phyloP scores from a whole-genome alignment of 2,888 invertebrate genomes.

The Leptura quadrifasciata region DNA sequence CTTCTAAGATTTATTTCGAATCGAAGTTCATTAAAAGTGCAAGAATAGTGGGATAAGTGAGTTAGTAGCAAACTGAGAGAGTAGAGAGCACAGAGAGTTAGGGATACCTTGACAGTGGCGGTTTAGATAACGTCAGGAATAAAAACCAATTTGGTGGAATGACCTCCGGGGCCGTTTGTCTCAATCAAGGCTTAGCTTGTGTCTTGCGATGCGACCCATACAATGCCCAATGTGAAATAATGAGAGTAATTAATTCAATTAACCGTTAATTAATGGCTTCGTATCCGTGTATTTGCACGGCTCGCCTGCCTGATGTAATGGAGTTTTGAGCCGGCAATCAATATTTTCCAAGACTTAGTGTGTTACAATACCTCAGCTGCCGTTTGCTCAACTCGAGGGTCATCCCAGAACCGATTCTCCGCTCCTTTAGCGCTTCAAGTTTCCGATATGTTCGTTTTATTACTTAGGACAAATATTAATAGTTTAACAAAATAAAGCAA shows the following conservation, averaged over 20 bases:
- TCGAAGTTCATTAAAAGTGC: constrained; percentile 50
- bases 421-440: constrained; percentile 7
- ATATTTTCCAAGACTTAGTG: constrained; percentile 68
- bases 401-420: constrained; percentile 12
- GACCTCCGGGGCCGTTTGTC: constrained; percentile 73
- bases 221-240: constrained; percentile 74
- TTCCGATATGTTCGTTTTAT: constrained; percentile 12
- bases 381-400: not conserved
- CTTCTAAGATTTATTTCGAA: constrained; percentile 32
- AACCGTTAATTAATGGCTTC: constrained; percentile 76
- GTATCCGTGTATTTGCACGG: constrained; percentile 74
- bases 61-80: constrained; percentile 40
- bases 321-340: constrained; percentile 75
- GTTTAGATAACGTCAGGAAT: constrained; percentile 65
- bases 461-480: constrained; percentile 8
- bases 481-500: not conserved
- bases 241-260: constrained; percentile 77
- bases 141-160: constrained; percentile 74
- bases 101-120: constrained; percentile 65
- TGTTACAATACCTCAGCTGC: constrained; percentile 14
- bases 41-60: constrained; percentile 53
- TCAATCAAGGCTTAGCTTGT: constrained; percentile 73
- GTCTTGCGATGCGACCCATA: constrained; percentile 68
- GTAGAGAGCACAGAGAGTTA: constrained; percentile 44
- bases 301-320: constrained; percentile 72